Percentiles rank a stretch among this genome's conserved stretches.
These are phyloP conservation scores for Electrona antarctica DNA, from an alignment of 2,113 vertebrate genomes.

Conservation along the genomic window DNA sequence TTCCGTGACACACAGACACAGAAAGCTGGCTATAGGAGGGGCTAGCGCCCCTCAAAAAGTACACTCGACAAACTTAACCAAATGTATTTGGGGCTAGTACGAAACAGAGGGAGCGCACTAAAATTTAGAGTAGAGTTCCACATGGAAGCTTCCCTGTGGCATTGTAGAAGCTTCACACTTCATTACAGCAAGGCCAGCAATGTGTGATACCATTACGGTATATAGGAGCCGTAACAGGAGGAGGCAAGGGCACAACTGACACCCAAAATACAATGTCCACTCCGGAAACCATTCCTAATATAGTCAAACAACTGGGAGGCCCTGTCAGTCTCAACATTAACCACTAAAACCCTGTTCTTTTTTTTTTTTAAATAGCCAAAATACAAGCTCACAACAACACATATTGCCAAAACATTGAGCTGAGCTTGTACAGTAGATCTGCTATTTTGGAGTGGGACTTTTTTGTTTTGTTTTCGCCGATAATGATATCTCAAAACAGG, in stretches of 20 bases:
- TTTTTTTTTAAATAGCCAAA: not conserved
- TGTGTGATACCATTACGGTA: constrained; percentile 58
- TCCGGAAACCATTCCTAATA: constrained; percentile 60
- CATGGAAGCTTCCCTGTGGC: constrained; percentile 49
- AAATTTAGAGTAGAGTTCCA: constrained; percentile 56
- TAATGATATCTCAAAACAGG: too few relatives aligned
- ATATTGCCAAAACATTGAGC: not conserved
- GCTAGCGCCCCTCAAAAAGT: not conserved
- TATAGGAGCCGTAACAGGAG: constrained; percentile 46
- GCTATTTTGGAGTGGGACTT: too few relatives aligned
- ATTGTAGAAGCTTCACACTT: constrained; percentile 69
- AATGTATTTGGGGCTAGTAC: constrained; percentile 23
- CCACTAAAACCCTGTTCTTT: constrained; percentile 10
- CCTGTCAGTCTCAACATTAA: constrained; percentile 61
- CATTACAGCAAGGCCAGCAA: constrained; percentile 67
- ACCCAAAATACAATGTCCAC: constrained; percentile 42
- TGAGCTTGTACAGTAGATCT: not conserved
- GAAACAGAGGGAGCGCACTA: constrained; percentile 43
- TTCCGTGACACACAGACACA: too few relatives aligned
- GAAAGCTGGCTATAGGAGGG: too few relatives aligned
- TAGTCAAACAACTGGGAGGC: constrained; percentile 69
- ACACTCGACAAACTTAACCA: constrained; percentile 13
- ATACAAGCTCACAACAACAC: too few relatives aligned
- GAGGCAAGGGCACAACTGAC: constrained; percentile 39
- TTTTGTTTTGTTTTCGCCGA: too few relatives aligned